Conservation (phyloP, 2,797 vertebrate species). For the Parauchenoglanis ngamensis region DNA sequence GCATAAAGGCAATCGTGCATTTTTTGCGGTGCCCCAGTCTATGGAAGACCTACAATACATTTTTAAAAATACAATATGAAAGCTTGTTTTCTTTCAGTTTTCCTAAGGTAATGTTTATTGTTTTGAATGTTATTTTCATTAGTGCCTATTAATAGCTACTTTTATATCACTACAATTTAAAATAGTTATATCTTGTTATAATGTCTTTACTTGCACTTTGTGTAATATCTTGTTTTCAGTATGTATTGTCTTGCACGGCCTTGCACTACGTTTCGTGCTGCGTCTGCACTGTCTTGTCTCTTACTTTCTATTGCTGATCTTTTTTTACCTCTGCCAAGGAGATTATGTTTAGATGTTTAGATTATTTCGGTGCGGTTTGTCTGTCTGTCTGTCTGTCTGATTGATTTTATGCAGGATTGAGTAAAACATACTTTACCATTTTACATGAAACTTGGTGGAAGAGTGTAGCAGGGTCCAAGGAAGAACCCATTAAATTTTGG, state of each 20-base stretch:
- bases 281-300: neutral
- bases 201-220: neutral
- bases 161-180: neutral
- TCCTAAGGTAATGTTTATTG: neutral
- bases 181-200: neutral
- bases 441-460: too few relatives aligned
- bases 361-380: too few relatives aligned
- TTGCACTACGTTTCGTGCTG: neutral
- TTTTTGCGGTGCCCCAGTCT: neutral
- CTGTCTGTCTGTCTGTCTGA: too few relatives aligned
- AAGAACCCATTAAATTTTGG: too few relatives aligned
- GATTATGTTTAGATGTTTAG: too few relatives aligned
- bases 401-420: too few relatives aligned
- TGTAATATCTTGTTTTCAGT: neutral
- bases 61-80: neutral
- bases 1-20: neutral
- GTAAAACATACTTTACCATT: too few relatives aligned
- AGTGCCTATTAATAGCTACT: neutral
- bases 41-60: neutral
- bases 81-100: neutral
- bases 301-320: neutral
- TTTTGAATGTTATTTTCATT: neutral
- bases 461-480: too few relatives aligned
- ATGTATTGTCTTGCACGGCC: neutral
- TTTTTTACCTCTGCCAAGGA: too few relatives aligned